phyloP scores from a whole-genome alignment of 2,888 invertebrate species.

The Tenthredo amoena region DNA sequence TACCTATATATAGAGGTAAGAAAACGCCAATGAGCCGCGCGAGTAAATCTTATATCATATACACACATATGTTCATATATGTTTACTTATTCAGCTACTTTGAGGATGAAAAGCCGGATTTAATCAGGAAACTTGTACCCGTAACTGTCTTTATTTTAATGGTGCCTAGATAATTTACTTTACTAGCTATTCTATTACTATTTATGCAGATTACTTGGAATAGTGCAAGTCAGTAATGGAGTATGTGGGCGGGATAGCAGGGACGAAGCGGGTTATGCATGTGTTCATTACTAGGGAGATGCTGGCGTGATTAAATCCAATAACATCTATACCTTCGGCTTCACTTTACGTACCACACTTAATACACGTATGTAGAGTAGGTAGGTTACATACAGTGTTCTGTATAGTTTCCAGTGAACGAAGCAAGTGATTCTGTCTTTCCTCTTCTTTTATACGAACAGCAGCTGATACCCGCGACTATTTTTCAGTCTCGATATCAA shows the following conservation, averaged over 20 bases:
- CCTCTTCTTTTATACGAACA: background rate
- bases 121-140: conserved; percentile 34
- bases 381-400: background rate
- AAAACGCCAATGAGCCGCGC: background rate
- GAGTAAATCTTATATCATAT: conserved; percentile 15
- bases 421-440: background rate
- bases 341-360: conserved; percentile 14
- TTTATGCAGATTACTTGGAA: conserved; percentile 63
- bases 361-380: background rate
- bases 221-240: conserved; percentile 50
- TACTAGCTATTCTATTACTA: conserved; percentile 61
- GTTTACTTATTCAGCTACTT: conserved; percentile 19
- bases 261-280: conserved; percentile 64
- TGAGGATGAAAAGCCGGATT: conserved; percentile 30
- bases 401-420: background rate
- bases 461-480: background rate
- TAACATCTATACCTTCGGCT: conserved; percentile 40
- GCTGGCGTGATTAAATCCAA: conserved; percentile 52
- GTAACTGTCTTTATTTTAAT: conserved; percentile 25
- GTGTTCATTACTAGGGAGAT: conserved; percentile 64
- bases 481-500: background rate
- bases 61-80: background rate
- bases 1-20: conserved; percentile 1
- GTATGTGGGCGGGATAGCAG: conserved; percentile 28
- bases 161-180: conserved; percentile 35